These are phyloP conservation scores for Actinernus sp. DNA, from an alignment of 92 coral and sea anemone genomes.

Conservation along the genomic window DNA sequence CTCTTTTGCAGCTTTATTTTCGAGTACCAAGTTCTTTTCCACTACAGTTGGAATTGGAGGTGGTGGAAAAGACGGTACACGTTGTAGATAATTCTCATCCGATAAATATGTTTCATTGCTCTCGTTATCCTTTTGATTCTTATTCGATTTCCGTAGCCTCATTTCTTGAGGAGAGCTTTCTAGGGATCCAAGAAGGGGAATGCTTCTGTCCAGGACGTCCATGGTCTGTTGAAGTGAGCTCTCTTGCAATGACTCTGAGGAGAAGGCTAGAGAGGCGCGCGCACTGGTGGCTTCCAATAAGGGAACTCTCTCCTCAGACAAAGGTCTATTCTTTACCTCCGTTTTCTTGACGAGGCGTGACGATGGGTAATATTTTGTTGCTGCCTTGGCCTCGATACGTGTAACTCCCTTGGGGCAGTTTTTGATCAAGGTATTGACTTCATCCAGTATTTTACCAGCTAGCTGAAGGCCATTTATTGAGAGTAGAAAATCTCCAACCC, in stretches of 20 bases:
- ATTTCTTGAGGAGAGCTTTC: conserved; percentile 20
- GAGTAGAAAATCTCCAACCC: conserved; percentile 84
- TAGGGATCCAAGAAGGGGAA: conserved; percentile 17
- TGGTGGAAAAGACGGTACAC: conserved; percentile 47
- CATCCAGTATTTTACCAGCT: conserved; percentile 53
- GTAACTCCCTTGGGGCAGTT: conserved; percentile 82
- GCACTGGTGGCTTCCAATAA: conserved; percentile 60
- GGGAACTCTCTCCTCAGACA: conserved; percentile 42
- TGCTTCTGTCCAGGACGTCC: conserved; percentile 4
- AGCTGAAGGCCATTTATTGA: conserved; percentile 69
- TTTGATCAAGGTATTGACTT: conserved; percentile 72
- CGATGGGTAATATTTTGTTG: not conserved
- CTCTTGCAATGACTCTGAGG: conserved; percentile 21
- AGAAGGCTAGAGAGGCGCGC: conserved; percentile 46
- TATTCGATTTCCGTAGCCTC: too few species aligned
- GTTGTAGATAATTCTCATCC: conserved; percentile 17
- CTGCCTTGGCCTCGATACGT: conserved; percentile 72
- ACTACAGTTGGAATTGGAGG: conserved; percentile 45
- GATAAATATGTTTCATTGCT: conserved; percentile 11
- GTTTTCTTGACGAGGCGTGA: not conserved
- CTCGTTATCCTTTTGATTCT: too few species aligned
- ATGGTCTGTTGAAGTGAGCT: not conserved
- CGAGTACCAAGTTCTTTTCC: not conserved
- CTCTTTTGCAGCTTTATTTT: not conserved
- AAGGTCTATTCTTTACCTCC: conserved; percentile 10